Conservation (phyloP, 1,140 invertebrate genomes). For the Stegodyphus dumicola region DNA sequence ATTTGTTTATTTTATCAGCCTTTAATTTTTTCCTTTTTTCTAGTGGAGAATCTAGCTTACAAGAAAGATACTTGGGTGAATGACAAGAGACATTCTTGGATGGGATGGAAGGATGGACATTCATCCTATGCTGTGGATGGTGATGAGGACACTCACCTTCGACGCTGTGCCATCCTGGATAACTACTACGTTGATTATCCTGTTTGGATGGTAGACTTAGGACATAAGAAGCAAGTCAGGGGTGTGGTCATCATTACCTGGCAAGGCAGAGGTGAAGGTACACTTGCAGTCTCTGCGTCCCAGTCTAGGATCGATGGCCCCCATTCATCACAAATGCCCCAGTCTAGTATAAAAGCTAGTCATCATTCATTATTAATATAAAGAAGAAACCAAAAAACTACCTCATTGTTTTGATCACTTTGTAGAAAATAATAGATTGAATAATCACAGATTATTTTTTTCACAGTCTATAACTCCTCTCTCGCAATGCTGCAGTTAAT, state of each 20-base stretch:
- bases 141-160: slow-evolving; percentile 67
- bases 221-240: slow-evolving; percentile 67
- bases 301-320: neutral
- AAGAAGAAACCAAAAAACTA: no score
- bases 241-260: slow-evolving; percentile 72
- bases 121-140: slow-evolving; percentile 69
- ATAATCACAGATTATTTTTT: no score
- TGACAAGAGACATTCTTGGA: slow-evolving; percentile 71
- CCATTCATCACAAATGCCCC: no score
- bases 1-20: slow-evolving; percentile 38
- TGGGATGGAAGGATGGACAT: slow-evolving; percentile 69
- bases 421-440: no score
- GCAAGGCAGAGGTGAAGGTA: slow-evolving; percentile 72
- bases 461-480: no score
- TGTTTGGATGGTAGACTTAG: slow-evolving; percentile 73
- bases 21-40: slow-evolving; percentile 27
- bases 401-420: no score
- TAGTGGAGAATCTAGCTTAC: slow-evolving; percentile 73
- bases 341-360: no score
- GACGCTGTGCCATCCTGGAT: slow-evolving; percentile 72
- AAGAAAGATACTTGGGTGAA: slow-evolving; percentile 73
- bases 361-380: no score
- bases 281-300: neutral
- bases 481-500: no score
- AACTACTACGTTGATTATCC: slow-evolving; percentile 73